Base-by-base conservation (phyloP, 2,888 invertebrate species). In the Dynastes hyllus region DNA sequence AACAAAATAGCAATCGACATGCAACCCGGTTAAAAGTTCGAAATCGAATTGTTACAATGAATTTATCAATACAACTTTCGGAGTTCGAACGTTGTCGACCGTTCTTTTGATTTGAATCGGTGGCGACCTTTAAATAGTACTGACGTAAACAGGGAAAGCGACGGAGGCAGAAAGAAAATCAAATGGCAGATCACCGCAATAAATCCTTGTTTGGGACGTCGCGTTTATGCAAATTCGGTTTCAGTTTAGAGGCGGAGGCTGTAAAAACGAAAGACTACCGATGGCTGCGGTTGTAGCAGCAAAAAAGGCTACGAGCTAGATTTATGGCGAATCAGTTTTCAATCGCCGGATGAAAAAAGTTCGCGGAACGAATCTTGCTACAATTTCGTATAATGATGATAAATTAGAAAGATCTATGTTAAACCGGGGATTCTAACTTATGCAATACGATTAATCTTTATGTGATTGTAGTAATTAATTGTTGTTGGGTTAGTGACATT, bases 201-300 rank as follows among this genome's bases (percentile, higher is more conserved):
- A 75, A 75, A 75, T 75, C 73, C 73, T 75, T 75, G 63, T 75
- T 75, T 75, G 45, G 73, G 73, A 75, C 73, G 73, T 75, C 73
- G 73, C 73, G 73, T 61, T 75, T 75, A 75, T 75, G 61, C 45
- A 75, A 75, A 75, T 75, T 75, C 45, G 45, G 58, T 63, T 75
- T 75, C 73, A 61, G 73, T 75, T 61, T 45, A 27, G 58, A 50
- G 73, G 73, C 73, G 61, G 61, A 11, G 61, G 40, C 29, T 58
- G 45, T 37, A 75, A 75, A 75, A 75, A 75, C 58, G 73, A 75
- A 45, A 58, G 73, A 75, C 73, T 61, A 61, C 73, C 73, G 73
- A 45, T 75, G 45, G 37, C 40, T 61, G 73, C 61, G 61, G 45
- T 45, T 61, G 29, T 11, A 8, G 37, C 11, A 22, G 29, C 29